phyloP scores from a whole-genome alignment of 2,113 vertebrate species.

The Elephantulus edwardii region DNA sequence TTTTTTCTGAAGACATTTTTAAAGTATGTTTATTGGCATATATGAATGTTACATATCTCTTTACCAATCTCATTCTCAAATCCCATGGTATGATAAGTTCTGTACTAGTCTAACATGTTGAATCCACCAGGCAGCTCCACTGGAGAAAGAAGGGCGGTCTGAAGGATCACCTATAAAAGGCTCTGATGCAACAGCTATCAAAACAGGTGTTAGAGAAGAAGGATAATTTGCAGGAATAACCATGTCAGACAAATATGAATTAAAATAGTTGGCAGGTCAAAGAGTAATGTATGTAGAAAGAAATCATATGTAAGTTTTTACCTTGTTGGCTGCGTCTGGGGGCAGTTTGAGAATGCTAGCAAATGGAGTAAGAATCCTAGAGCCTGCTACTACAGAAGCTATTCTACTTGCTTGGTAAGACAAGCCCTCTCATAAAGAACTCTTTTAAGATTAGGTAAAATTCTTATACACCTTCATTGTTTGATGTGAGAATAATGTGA shows the following conservation, averaged over 20 bases:
- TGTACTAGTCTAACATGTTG: no score
- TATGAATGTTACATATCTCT: background rate
- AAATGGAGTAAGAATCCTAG: background rate
- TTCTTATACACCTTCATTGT: background rate
- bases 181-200: no score
- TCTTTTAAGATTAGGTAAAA: background rate
- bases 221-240: conserved; percentile 29
- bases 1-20: background rate
- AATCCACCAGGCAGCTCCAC: no score
- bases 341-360: background rate
- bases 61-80: background rate
- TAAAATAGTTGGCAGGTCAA: conserved; percentile 43
- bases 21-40: background rate
- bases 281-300: conserved; percentile 26
- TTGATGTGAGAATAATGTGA: background rate
- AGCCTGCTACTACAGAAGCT: background rate
- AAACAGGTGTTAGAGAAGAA: conserved; percentile 45
- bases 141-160: no score
- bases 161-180: no score
- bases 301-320: conserved; percentile 37
- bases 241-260: conserved; percentile 52
- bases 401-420: background rate
- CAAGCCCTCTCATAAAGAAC: background rate
- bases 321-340: background rate
- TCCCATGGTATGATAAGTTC: conserved; percentile 25